A percentile compares a stretch with the other conserved stretches of the same genome.
Evolutionary conservation across 2,888 invertebrate species (phyloP).

Genomic region (Perizoma affinitatum): DNA sequence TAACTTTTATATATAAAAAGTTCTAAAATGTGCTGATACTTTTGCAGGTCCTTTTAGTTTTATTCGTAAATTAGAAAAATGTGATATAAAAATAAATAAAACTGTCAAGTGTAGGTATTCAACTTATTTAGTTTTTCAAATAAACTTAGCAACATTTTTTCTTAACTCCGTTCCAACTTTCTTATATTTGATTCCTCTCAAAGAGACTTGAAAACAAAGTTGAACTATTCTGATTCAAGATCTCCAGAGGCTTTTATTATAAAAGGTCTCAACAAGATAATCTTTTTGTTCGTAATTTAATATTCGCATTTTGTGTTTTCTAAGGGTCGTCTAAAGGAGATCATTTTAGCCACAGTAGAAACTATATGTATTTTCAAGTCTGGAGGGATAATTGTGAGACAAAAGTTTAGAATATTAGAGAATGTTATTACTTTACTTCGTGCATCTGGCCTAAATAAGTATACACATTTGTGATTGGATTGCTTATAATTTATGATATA

Average conservation of each 20-base stretch:
- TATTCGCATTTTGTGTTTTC: constrained; percentile 14
- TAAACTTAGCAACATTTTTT: neutral
- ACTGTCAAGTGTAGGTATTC: neutral
- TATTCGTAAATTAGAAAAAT: too few relatives aligned
- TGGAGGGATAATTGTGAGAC: neutral
- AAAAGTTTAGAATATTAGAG: neutral
- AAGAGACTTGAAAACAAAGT: constrained; percentile 16
- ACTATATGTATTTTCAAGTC: constrained; percentile 7
- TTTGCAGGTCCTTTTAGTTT: too few relatives aligned
- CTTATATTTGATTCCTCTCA: constrained; percentile 15
- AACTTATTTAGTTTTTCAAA: neutral
- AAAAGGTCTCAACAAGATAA: constrained; percentile 21
- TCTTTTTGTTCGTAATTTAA: constrained; percentile 18
- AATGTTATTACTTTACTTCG: neutral
- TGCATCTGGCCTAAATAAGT: too few relatives aligned
- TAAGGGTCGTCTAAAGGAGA: constrained; percentile 10
- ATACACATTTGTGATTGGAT: too few relatives aligned
- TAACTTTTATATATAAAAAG: too few relatives aligned
- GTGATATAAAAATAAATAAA: too few relatives aligned
- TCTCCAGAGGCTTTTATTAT: constrained; percentile 10
- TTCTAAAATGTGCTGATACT: too few relatives aligned
- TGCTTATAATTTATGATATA: too few relatives aligned
- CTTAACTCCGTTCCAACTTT: constrained; percentile 6
- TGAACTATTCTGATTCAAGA: constrained; percentile 10
- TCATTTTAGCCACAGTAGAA: constrained; percentile 1